Evolutionary conservation across 1,140 invertebrate species (phyloP), one percentile per base, ranked within the genome.

Genomic region (Aphelinus certus): DNA sequence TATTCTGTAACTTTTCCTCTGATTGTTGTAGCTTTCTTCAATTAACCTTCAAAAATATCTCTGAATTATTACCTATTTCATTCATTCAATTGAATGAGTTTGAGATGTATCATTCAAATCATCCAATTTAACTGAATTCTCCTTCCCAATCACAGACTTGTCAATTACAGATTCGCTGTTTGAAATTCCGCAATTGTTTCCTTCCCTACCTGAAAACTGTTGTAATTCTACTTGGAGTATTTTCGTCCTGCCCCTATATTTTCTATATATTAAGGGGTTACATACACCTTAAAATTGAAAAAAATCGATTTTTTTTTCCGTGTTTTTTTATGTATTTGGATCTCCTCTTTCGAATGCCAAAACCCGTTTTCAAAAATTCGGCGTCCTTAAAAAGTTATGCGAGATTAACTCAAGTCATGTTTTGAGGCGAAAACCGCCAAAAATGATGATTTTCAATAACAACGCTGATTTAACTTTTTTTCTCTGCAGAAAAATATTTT

Each of bases 141-240:
- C 76, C 73, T 76, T 79, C 78, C 78, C 76, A 79, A 79, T 77
- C 65, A 45, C 76, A 77, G 78, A 73, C 51, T 68, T 56, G 47
- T 62, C 61, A 26, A 26, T 26, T 26, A 26, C 26, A 26, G 26
- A 26, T 26, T 26, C 26, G 26, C 55, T 26, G 49, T 64, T 64
- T 10, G 51, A 65, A 7, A 10, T 46, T 72, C 64, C 26, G 68
- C 61, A 64, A 49, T 65, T 58, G 57, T 73, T 71, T 79, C 63
- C 61, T 71, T 76, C 73, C 60, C 43, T 62, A 76, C 60, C 47
- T 76, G 43, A n/a, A 55, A 71, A 48, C 26, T 43, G 57, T 6
- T 64, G 66, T 63, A 51, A 55, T 42, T 75, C 64, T 7, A n/a
- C 57, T n/a, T 5, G 6, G 6, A 26, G 6, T 60, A 60, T 26